Percentiles rank a stretch among this genome's conserved stretches.
phyloP scores from a whole-genome alignment of 2,797 vertebrate species.

The Pteronotus mesoamericanus region DNA sequence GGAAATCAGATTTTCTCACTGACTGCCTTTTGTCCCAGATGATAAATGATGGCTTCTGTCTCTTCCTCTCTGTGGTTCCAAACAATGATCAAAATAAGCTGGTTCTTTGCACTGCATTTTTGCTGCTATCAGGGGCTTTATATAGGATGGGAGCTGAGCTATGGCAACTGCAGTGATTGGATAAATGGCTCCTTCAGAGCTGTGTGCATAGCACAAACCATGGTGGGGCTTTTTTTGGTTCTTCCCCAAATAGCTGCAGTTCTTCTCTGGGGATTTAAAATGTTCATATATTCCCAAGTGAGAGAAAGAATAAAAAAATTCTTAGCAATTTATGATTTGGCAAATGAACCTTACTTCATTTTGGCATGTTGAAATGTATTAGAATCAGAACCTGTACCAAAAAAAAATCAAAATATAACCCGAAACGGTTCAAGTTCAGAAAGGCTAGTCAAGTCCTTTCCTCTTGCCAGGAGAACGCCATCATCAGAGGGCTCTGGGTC shows the following conservation, averaged over 20 bases:
- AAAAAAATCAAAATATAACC: slow-evolving; percentile 83
- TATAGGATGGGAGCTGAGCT: slow-evolving; percentile 65
- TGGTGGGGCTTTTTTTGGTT: slow-evolving; percentile 44
- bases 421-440: slow-evolving; percentile 82
- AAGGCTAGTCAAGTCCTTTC: slow-evolving; percentile 82
- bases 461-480: slow-evolving; percentile 79
- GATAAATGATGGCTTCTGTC: slow-evolving; percentile 57
- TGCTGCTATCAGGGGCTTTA: slow-evolving; percentile 63
- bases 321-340: slow-evolving; percentile 39
- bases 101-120: slow-evolving; percentile 34
- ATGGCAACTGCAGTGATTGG: slow-evolving; percentile 51
- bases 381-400: slow-evolving; percentile 83
- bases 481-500: slow-evolving; percentile 79
- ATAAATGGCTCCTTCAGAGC: slow-evolving; percentile 49
- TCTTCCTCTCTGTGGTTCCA: slow-evolving; percentile 55
- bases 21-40: slow-evolving; percentile 58
- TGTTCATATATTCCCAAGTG: slow-evolving; percentile 44
- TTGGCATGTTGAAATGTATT: slow-evolving; percentile 82
- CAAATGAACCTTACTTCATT: slow-evolving; percentile 34
- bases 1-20: slow-evolving; percentile 65
- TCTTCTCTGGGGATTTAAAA: slow-evolving; percentile 66
- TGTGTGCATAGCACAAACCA: slow-evolving; percentile 23
- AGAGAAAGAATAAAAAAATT: slow-evolving; percentile 43
- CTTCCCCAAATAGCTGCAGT: slow-evolving; percentile 63
- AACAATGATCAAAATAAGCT: slow-evolving; percentile 61